Percentiles rank a stretch among this genome's conserved stretches.
Conservation (phyloP, 2,888 invertebrate species). For the Tromatobia lineatoria region DNA sequence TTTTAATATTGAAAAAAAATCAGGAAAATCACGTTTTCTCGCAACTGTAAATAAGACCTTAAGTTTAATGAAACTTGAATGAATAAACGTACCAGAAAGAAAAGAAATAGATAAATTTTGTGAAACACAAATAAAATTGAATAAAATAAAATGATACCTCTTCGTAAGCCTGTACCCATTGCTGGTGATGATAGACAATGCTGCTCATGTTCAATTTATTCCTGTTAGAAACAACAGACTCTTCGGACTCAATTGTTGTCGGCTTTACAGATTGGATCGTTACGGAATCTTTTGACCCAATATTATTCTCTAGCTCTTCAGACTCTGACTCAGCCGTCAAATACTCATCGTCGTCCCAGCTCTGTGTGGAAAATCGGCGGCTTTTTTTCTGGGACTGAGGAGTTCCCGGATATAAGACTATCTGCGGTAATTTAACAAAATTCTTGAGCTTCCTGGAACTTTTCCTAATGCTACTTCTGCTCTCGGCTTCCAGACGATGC, state of each 20-base stretch:
- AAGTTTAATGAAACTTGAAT: too few species aligned
- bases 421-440: not conserved
- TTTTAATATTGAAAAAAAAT: too few species aligned
- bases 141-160: not conserved
- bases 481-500: not conserved
- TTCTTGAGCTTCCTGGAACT: not conserved
- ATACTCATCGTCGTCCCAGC: not conserved
- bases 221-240: not conserved
- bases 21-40: too few species aligned
- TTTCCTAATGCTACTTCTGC: not conserved
- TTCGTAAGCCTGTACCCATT: not conserved
- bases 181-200: not conserved
- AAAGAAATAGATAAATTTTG: too few species aligned
- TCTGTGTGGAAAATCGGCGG: not conserved
- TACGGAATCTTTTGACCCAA: too few species aligned
- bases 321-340: not conserved
- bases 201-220: not conserved
- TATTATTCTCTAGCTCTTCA: not conserved
- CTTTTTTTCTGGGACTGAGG: not conserved
- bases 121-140: too few species aligned
- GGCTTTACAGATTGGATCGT: not conserved
- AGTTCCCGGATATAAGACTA: not conserved
- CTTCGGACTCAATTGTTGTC: not conserved
- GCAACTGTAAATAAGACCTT: too few species aligned
- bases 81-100: too few species aligned